Evolutionary conservation across 2,797 vertebrate species (phyloP), one percentile per base, ranked within the genome.

Genomic region (Bovichtus diacanthus): DNA sequence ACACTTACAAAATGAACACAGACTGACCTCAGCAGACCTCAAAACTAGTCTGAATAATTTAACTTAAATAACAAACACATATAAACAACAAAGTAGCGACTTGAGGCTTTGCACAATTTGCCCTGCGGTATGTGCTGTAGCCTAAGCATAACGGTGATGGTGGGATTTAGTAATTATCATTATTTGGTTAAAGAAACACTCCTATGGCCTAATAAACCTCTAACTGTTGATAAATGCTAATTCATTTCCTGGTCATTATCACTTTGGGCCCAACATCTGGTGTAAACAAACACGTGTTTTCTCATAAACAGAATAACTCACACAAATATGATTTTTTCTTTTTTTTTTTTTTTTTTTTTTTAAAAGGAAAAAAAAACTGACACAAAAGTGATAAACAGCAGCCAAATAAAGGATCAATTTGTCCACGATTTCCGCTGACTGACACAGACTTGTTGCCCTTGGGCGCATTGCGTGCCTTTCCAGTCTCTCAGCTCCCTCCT

Each of bases 61-160:
- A 96, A 94, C 86, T 95, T 95, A 95, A 95, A 95, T 95, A 95
- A 92, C 84, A 88, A 90, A 91, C 90, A 91, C 79, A 76, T 62
- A 87, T 18, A 89, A 86, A 90, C 81, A 85, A 89, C 87, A 86
- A 70, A 86, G 79, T 68, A 86, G 83, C 86, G 67, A 72, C 82
- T 82, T 80, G 87, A 87, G 87, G 87, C 78, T 81, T 85, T 64
- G 80, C 74, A 85, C 85, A 83, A 58, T 55, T 55, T 71, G 77
- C 63, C 74, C 71, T 74, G 71, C 50, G 80, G 78, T 46, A 73
- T 71, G 66, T 50, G 64, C 79, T 67, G 67, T 34, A 34, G 31
- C 31, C 31, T 59, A 47, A 60, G 74, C 61, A 59, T 21, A 36
- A 36, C 46, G 47, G 58, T 54, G 59, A 41, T 62, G 59, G 44